Percentiles rank a stretch among this genome's conserved stretches.
Conservation (phyloP, 2,113 vertebrate species). For the Ascaphus truei region DNA sequence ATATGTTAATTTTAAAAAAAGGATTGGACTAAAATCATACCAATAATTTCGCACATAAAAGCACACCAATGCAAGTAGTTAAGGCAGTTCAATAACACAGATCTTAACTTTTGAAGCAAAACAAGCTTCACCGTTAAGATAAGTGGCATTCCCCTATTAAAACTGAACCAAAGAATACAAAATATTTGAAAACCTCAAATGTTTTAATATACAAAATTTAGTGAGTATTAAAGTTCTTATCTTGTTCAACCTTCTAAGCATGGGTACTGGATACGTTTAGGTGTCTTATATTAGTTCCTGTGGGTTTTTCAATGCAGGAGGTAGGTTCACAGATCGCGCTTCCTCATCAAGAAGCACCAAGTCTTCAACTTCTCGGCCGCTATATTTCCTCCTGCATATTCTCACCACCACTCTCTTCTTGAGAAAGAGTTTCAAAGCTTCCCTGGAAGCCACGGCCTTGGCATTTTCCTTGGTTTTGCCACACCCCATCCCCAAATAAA, state of each 20-base stretch:
- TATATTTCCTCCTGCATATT: conserved; percentile 85
- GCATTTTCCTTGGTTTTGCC: conserved; percentile 88
- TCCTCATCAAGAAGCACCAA: conserved; percentile 88
- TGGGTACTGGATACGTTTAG: conserved; percentile 35
- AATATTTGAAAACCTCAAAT: conserved; percentile 64
- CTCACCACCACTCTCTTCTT: conserved; percentile 91
- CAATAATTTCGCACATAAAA: conserved; percentile 1
- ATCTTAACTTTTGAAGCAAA: neutral
- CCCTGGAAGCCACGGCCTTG: conserved; percentile 89
- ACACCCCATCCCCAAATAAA: conserved; percentile 93
- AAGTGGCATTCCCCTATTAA: conserved; percentile 3
- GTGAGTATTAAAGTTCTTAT: conserved; percentile 49
- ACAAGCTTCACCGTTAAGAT: conserved; percentile 3
- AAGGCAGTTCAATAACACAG: neutral
- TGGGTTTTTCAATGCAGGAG: conserved; percentile 89
- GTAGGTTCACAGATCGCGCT: conserved; percentile 78
- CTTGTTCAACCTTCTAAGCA: conserved; percentile 51
- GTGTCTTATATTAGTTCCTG: conserved; percentile 61
- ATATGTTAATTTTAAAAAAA: no score
- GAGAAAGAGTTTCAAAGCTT: conserved; percentile 92
- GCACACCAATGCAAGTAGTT: neutral
- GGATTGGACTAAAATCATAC: conserved; percentile 20
- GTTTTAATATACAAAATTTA: conserved; percentile 56
- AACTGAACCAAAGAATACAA: conserved; percentile 65
- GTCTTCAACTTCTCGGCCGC: conserved; percentile 87